Evolutionary conservation across 2,797 vertebrate genomes (phyloP).

Genomic region (Todus mexicanus): DNA sequence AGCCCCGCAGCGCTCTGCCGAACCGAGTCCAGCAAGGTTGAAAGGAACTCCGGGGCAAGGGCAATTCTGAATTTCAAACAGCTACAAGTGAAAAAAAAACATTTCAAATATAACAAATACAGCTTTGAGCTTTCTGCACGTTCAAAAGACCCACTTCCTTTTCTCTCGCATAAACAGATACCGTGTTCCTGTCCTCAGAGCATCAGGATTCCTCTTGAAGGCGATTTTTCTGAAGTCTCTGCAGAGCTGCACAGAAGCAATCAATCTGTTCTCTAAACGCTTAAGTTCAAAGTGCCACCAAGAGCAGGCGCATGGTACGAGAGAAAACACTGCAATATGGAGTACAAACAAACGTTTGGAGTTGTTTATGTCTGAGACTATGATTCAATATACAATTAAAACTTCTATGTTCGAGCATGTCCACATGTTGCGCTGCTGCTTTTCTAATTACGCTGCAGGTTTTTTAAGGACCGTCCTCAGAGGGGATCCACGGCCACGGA

Average conservation of each 20-base stretch:
- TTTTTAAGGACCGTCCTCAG: background rate
- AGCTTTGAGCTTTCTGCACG: background rate
- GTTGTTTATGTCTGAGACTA: background rate
- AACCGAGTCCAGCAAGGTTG: background rate
- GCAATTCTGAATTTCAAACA: background rate
- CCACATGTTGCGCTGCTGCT: background rate
- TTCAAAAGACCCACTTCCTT: background rate
- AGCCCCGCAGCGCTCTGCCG: background rate
- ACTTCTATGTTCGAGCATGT: background rate
- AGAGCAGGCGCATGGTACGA: rapidly evolving
- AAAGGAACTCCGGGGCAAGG: background rate
- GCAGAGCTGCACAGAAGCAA: slow-evolving; percentile 36
- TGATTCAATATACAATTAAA: background rate
- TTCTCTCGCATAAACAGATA: background rate
- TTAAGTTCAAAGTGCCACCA: background rate
- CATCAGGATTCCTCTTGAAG: background rate
- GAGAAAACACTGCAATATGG: background rate
- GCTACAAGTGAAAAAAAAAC: background rate
- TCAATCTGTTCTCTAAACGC: slow-evolving; percentile 5
- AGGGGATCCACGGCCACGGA: background rate
- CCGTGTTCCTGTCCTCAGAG: background rate
- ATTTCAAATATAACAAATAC: background rate
- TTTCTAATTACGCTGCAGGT: background rate
- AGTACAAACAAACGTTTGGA: background rate
- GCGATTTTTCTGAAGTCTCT: background rate